Base-by-base conservation (phyloP, 1,140 invertebrate genomes). In the Tetramorium simillimum region DNA sequence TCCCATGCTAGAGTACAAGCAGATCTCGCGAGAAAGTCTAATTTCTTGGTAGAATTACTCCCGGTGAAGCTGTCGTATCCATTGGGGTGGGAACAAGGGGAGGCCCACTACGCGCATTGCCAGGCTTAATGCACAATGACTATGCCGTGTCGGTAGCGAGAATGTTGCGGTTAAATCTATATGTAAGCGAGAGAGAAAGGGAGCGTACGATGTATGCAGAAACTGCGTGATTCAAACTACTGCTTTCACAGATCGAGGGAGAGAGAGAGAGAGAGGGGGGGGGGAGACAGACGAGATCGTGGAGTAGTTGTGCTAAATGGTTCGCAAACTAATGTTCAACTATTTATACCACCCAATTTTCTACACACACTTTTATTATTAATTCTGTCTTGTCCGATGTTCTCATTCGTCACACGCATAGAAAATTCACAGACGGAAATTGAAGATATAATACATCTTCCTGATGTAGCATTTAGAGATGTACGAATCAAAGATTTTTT, bases 271-370 rank as follows among this genome's bases (percentile, higher is more conserved):
- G n/a, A n/a, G n/a, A n/a, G n/a, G n/a, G n/a, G 70, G 56, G 69
- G 14, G 46, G 16, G 43, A 53, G 28, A 37, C 14, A n/a, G 33
- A 16, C 33, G 63, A 40, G 65, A 43, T 43, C 18, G 69, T 62
- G 40, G 73, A 85, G 84, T 91, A 90, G 90, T 91, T 91, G 88
- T 91, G 91, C 86, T 91, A 91, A 91, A 91, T 91, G 91, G 91
- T 91, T 91, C 88, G 90, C 90, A 88, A 91, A 91, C 86, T 91
- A 91, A 91, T 91, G 90, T 86, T 85, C 90, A 91, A 91, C n/a
- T n/a, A n/a, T n/a, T n/a, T n/a, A n/a, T n/a, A n/a, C n/a, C n/a
- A n/a, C n/a, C n/a, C n/a, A n/a, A n/a, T n/a, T n/a, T n/a, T n/a
- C n/a, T n/a, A n/a, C n/a, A n/a, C n/a, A n/a, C n/a, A n/a, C n/a